Base-by-base conservation (phyloP, 1,140 invertebrate species). In the Phymorhynchus buccinoides region DNA sequence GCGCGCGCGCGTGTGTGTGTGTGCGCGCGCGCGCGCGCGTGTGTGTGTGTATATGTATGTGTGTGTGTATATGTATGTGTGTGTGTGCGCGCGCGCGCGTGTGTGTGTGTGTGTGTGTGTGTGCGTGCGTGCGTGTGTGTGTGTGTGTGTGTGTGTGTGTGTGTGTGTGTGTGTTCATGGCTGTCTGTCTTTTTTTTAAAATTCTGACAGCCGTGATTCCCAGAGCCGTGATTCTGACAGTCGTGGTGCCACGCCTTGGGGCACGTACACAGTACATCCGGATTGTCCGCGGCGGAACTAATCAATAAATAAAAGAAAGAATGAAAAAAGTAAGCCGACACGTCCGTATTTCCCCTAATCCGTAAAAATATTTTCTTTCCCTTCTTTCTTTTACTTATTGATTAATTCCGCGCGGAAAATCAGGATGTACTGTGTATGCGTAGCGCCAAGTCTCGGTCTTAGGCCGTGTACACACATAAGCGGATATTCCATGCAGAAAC, bases 91-190 rank as follows among this genome's bases (percentile, higher is more conserved):
- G 66, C 30, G 66, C 30, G 66, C 30, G 66, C 30, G 66, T n/a
- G 66, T 71, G 66, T n/a, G 66, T 71, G 66, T n/a, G 66, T 71
- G 66, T n/a, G 66, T 71, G 66, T n/a, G 66, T 71, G 66, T 71
- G 66, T 71, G 71, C 22, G 71, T 75, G 66, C 30, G 66, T 71
- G 66, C 30, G 66, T 71, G 66, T n/a, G 66, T 71, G 66, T n/a
- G 66, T 56, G 52, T 56, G 52, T 56, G 52, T 56, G 52, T 56
- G 52, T 56, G 52, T 71, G 66, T 71, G 66, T 71, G 66, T 71
- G 3, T 71, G 35, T 44, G 75, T 78, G 75, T 27, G 75, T 78
- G 75, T 37, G 75, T 78, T 30, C 37, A 37, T 78, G 35, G 16
- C 30, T 80, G 39, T 48, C 12, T 48, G 1, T 80, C 12, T 80